A percentile compares a stretch with the other conserved stretches of the same genome.
These are phyloP conservation scores for Chrysochloris asiatica DNA, from an alignment of 2,113 vertebrate species.

Conservation along the genomic window DNA sequence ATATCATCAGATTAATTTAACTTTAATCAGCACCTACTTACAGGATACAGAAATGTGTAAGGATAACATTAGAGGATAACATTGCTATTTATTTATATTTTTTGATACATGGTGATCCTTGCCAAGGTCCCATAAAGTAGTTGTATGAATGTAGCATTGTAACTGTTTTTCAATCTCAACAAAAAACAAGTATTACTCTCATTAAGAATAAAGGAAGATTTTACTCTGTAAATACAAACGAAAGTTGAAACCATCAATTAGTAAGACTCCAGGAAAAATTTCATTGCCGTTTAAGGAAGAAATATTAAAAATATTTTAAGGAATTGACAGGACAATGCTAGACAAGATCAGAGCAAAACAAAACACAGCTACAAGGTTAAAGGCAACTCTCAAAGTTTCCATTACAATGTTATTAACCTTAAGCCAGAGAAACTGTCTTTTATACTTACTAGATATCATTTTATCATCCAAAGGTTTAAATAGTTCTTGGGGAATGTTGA, in stretches of 20 bases:
- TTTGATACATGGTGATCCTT: slow-evolving; percentile 23
- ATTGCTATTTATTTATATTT: too few species aligned
- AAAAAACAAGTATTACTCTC: neutral
- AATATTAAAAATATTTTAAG: slow-evolving; percentile 1
- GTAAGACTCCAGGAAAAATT: neutral
- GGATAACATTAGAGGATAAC: too few species aligned
- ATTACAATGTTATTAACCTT: neutral
- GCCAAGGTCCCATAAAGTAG: neutral
- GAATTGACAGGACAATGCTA: slow-evolving; percentile 9
- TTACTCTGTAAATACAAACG: slow-evolving; percentile 31
- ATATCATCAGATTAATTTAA: too few species aligned
- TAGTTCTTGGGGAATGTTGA: neutral
- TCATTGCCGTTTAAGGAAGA: slow-evolving; percentile 27
- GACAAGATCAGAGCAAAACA: neutral
- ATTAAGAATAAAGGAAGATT: slow-evolving; percentile 6
- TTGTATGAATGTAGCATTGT: neutral
- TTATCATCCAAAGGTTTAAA: slow-evolving; percentile 11
- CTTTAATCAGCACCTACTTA: too few species aligned
- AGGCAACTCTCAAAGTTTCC: neutral
- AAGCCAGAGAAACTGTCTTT: neutral
- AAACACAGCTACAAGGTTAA: neutral
- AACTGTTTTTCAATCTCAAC: slow-evolving; percentile 5
- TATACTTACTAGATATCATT: neutral
- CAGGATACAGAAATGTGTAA: too few species aligned
- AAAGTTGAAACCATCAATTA: slow-evolving; percentile 14